A percentile compares a stretch with the other conserved stretches of the same genome.
phyloP scores from a whole-genome alignment of 1,140 invertebrate species.

The Solen grandis region DNA sequence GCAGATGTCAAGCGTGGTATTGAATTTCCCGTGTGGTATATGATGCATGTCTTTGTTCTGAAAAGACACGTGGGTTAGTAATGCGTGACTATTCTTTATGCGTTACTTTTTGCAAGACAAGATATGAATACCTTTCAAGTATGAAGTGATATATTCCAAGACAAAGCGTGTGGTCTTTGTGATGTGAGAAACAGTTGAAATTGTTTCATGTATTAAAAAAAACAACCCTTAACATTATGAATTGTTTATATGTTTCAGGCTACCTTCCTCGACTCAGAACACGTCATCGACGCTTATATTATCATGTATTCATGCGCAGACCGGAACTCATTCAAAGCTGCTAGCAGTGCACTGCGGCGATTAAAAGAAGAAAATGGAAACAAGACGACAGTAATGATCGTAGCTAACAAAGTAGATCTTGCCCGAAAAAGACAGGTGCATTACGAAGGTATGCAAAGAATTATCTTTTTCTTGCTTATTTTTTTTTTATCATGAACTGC shows the following conservation, averaged over 20 bases:
- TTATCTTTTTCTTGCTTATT: not conserved
- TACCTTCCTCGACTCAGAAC: slow-evolving; percentile 22
- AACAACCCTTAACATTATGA: no score
- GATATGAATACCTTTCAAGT: no score
- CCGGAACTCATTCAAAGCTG: slow-evolving; percentile 83
- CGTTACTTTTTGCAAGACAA: no score
- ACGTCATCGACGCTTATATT: slow-evolving; percentile 89
- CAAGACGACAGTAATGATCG: slow-evolving; percentile 82
- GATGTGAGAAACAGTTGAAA: no score
- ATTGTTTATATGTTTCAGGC: slow-evolving; percentile 55
- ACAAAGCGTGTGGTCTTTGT: no score
- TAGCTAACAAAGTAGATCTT: slow-evolving; percentile 97
- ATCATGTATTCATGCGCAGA: slow-evolving; percentile 95
- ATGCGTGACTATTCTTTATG: no score
- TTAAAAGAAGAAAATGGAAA: slow-evolving; percentile 57
- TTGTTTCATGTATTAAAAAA: no score
- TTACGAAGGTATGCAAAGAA: slow-evolving; percentile 88
- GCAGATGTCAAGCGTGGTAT: no score
- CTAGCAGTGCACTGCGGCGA: slow-evolving; percentile 58
- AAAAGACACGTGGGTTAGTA: no score
- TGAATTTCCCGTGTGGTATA: no score
- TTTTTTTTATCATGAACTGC: slow-evolving; percentile 1
- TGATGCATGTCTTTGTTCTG: no score
- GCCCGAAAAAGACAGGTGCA: slow-evolving; percentile 91
- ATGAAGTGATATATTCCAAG: no score